phyloP scores from a whole-genome alignment of 2,797 vertebrate genomes.

The Danio kyathit region DNA sequence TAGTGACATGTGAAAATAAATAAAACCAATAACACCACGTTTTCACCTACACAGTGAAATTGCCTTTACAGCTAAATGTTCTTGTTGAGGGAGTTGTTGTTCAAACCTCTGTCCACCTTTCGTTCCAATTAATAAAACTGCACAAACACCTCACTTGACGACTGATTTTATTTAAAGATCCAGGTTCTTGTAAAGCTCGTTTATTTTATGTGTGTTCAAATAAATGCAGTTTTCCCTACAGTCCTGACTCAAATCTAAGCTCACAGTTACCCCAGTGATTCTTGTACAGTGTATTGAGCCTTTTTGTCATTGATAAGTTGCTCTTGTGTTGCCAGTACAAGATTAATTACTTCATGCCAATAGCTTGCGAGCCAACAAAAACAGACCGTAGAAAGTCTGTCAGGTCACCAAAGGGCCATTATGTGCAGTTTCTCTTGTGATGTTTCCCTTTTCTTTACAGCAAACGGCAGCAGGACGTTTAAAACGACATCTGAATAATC shows the following conservation, averaged over 20 bases:
- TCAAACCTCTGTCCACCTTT: conserved; percentile 5
- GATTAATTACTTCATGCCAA: conserved; percentile 44
- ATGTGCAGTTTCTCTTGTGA: conserved; percentile 19
- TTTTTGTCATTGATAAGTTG: conserved; percentile 22
- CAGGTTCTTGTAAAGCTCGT: neutral
- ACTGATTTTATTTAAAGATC: neutral
- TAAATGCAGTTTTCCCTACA: neutral
- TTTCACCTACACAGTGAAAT: conserved; percentile 8
- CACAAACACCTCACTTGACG: neutral
- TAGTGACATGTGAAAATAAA: neutral
- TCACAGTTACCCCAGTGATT: neutral
- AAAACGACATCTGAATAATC: conserved; percentile 27
- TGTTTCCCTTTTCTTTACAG: conserved; percentile 28
- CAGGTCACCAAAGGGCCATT: conserved; percentile 52
- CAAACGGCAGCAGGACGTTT: conserved; percentile 19
- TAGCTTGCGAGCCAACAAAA: conserved; percentile 29
- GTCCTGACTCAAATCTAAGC: neutral
- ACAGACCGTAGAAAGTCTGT: conserved; percentile 52
- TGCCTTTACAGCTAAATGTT: neutral
- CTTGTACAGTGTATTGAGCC: neutral
- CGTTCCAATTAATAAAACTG: neutral
- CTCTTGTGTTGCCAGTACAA: conserved; percentile 39
- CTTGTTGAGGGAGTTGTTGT: neutral
- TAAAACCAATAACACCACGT: conserved; percentile 4
- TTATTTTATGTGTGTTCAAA: neutral